Evolutionary conservation across 2,113 vertebrate genomes (phyloP), one percentile per base, ranked within the genome.

Genomic region (Pachypanchax playfairii): DNA sequence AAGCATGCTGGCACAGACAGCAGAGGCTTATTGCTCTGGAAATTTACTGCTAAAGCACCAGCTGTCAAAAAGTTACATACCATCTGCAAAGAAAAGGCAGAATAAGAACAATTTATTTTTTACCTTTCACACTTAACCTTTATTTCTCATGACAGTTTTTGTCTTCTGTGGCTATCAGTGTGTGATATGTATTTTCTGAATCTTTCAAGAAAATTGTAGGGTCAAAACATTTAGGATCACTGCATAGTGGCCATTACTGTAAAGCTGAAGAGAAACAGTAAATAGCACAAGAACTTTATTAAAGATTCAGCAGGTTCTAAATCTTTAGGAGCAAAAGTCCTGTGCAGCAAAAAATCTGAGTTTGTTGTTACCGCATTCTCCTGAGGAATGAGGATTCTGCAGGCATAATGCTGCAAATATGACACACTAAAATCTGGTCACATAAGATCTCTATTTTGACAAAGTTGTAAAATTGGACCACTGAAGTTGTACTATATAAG

Each of bases 1-100:
- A 84, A 85, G 81, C 84, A 61, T 43, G 73, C 82, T 84, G 84
- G 75, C 84, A 76, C 66, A 75, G 79, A 82, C 85, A 79, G 78
- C 65, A 65, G 15, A 49, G 74, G 65, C 83, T 82, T 75, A 80
- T 70, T 70, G 6, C 67, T 35, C 64, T 73, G 78, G 67, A 88
- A 86, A 86, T 71, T 46, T 73, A 71, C 79, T 24, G 73, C 80
- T 76, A 60, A 79, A 84, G 80, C 76, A 58, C 46, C 25, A 58
- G 75, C 80, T 88, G 88, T 87, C 86, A 85, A 70, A 80, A 85
- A 86, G 67, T 85, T 81, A 86, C 79, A 79, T 44, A 44, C 63
- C 15, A 33, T 73, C 22, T 9, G 77, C 77, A 87, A 83, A 86
- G 81, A 75, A 71, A 76, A 82, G 69, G 52, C 63, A 78, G 46